Evolutionary conservation across 2,888 invertebrate species (phyloP), one percentile per base, ranked within the genome.

Genomic region (Smittia aterrima): DNA sequence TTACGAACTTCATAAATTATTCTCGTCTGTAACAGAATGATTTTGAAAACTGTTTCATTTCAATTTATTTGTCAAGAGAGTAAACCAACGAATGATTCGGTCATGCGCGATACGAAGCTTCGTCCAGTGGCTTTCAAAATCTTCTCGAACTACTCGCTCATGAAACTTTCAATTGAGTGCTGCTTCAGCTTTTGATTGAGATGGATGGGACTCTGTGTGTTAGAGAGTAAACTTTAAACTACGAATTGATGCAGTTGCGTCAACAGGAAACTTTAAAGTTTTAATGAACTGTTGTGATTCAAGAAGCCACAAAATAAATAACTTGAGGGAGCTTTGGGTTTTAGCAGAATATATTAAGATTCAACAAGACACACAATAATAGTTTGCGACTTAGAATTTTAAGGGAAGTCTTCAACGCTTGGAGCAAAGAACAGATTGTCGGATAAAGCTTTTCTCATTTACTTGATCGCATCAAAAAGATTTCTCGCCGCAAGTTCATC

Each of bases 1-100:
- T 13, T 47, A 47, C 16, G 47, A 47, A 47, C 4, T 47, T 47
- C 47, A 47, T 47, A 47, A 47, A 47, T 47, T 47, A 47, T 47
- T 47, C 47, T 47, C n/a, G n/a, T n/a, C 47, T 16, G 47, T 47
- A 11, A 47, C 47, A 47, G 16, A 2, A 4, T 47, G 47, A 6
- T 47, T 47, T 47, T 47, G 11, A 47, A 47, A 47, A 47, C 32
- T 47, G 47, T 47, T 47, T 47, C 47, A n/a, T n/a, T 47, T 47
- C 47, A 47, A 47, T 47, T 47, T n/a, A 47, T 11, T n/a, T n/a
- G 47, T n/a, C 47, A n/a, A 32, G 32, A 32, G 32, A 32, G 32
- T 3, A 32, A 9, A 32, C 32, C n/a, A 9, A 6, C 9, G 32
- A 32, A 32, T 32, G 32, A 32, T n/a, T n/a, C n/a, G n/a, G n/a